Conservation (phyloP, 2,113 vertebrate species). For the Agapornis roseicollis region DNA sequence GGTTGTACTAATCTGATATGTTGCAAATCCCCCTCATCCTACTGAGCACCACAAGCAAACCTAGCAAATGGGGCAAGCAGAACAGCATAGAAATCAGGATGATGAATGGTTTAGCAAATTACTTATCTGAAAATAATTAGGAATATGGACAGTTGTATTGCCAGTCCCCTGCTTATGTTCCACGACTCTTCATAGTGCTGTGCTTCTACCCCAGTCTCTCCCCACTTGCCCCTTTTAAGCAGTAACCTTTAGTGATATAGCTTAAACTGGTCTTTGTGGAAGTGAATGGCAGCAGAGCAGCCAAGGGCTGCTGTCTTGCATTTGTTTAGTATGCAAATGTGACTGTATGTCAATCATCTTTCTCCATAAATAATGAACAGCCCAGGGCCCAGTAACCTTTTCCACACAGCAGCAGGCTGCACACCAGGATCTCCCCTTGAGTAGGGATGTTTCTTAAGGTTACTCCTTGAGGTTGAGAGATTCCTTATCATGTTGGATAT, state of each 20-base stretch:
- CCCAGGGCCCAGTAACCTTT: neutral
- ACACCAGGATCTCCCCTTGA: neutral
- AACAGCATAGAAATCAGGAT: neutral
- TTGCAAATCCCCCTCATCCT: neutral
- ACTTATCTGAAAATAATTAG: neutral
- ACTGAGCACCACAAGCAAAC: neutral
- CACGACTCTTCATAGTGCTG: neutral
- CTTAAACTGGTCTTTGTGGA: neutral
- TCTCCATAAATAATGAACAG: neutral
- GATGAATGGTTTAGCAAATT: neutral
- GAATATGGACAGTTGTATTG: neutral
- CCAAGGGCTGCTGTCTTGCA: neutral
- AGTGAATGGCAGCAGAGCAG: neutral
- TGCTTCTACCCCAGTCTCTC: neutral
- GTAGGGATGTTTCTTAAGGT: neutral
- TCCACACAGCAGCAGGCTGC: neutral
- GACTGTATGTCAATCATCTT: neutral
- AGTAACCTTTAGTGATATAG: neutral
- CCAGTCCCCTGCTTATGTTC: neutral
- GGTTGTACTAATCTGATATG: neutral
- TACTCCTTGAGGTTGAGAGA: neutral
- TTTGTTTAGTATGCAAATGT: accelerated
- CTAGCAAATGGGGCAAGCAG: neutral
- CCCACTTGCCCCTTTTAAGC: neutral
- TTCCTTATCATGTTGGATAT: neutral